phyloP scores from a whole-genome alignment of 2,113 vertebrate genomes.

The Brachionichthys hirsutus region DNA sequence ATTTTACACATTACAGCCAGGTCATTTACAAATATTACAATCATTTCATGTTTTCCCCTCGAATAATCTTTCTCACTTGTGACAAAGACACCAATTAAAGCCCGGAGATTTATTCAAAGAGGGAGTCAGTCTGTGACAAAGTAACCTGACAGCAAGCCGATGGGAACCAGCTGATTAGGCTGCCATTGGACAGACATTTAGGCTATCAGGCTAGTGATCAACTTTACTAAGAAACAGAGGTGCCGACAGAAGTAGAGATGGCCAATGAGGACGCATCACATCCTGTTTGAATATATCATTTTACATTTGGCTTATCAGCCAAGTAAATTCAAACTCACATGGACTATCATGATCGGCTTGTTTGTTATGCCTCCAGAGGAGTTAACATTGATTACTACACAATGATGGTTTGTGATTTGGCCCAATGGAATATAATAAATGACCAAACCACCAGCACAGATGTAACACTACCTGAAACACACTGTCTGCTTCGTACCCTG shows the following conservation, averaged over 20 bases:
- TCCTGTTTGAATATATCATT: constrained; percentile 43
- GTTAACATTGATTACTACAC: constrained; percentile 42
- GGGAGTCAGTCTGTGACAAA: constrained; percentile 68
- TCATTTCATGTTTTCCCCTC: constrained; percentile 76
- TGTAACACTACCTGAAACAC: constrained; percentile 59
- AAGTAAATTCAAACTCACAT: constrained; percentile 49
- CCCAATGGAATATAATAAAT: constrained; percentile 44
- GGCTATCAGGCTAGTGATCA: constrained; percentile 67
- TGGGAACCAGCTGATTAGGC: constrained; percentile 60
- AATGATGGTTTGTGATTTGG: constrained; percentile 51
- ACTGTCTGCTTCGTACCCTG: constrained; percentile 63
- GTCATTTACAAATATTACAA: constrained; percentile 87
- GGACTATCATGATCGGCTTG: constrained; percentile 35
- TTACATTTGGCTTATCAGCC: constrained; percentile 46
- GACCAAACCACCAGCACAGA: constrained; percentile 59
- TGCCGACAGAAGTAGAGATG: constrained; percentile 58
- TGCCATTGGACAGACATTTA: constrained; percentile 56
- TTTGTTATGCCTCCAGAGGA: constrained; percentile 39
- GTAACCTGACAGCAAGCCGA: constrained; percentile 58
- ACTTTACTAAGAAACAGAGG: constrained; percentile 75
- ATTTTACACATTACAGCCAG: constrained; percentile 84
- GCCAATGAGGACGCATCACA: constrained; percentile 61
- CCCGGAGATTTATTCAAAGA: constrained; percentile 75
- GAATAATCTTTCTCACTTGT: constrained; percentile 73
- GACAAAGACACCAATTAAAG: constrained; percentile 80